Base-by-base conservation (phyloP, 2,113 vertebrate species). In the Microcebus lehilahytsara region DNA sequence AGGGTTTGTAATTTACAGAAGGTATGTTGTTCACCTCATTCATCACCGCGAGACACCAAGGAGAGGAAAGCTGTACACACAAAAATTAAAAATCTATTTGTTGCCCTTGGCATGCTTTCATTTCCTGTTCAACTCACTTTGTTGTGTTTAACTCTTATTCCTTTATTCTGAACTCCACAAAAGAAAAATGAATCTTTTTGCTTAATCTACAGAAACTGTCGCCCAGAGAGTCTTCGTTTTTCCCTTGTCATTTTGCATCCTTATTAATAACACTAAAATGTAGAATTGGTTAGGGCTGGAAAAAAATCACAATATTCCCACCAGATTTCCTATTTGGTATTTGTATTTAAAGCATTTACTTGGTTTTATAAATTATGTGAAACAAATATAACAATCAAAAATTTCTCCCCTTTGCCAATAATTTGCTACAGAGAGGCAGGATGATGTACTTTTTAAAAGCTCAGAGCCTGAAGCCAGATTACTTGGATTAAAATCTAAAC, bases 31-130 rank as follows among this genome's bases (percentile, higher is more conserved):
- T 94, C 58, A 93, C 81, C 89, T 96, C 93, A 91, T 96, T 97
- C 67, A 96, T 96, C 93, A 96, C n/a, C 42, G 27, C 25, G 20
- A 87, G 86, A 92, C 93, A 95, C 56, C 58, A 79, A 92, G 42
- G 74, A 95, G 83, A 95, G 30, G 71, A 89, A 94, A 58, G 53
- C 22, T 92, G 60, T 93, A 92, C 66, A 67, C 40, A 85, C 5
- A 69, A 86, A 96, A 96, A 96, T 96, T 93, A 97, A 97, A 97
- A 97, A 84, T 94, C 95, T 95, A 95, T 95, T 78, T 89, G 83
- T 85, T 96, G 93, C 93, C 91, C 85, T 95, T 85, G 94, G 78
- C 92, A 90, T 79, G 83, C 40, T 95, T 94, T 97, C 86, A 62
- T 97, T 96, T 94, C 42, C 83, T 97, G 67, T 91, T 95, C 75